A percentile compares a stretch with the other conserved stretches of the same genome.
Conservation (phyloP, 2,888 invertebrate genomes). For the Eurytoma californica region DNA sequence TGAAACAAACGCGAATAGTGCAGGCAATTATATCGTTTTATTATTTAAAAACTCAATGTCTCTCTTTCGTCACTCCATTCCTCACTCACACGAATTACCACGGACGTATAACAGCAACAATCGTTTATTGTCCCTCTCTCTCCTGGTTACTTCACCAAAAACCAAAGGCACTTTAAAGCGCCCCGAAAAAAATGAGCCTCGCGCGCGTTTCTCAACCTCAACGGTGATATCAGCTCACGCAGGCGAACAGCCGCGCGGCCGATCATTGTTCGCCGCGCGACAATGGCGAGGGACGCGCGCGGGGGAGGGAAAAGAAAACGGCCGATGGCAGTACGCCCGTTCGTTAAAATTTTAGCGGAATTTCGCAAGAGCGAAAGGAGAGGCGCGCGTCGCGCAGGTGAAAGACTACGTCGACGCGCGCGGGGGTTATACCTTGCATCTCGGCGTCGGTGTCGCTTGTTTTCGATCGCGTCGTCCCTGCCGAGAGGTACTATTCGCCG, state of each 20-base stretch:
- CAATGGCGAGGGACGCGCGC: background rate
- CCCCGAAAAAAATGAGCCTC: background rate
- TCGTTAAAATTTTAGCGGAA: conserved; percentile 38
- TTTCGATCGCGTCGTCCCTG: no score
- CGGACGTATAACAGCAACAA: background rate
- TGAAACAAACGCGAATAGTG: background rate
- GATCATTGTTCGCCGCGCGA: conserved; percentile 3
- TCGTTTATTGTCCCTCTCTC: background rate
- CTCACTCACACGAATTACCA: background rate
- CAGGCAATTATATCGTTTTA: background rate
- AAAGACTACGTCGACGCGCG: conserved; percentile 20
- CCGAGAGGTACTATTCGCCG: background rate
- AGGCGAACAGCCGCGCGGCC: background rate
- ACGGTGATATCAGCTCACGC: background rate
- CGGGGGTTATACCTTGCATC: no score
- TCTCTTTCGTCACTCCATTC: background rate
- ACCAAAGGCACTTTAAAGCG: background rate
- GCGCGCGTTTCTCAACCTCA: background rate
- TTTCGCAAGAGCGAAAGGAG: conserved; percentile 57
- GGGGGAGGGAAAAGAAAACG: background rate
- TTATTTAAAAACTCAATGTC: background rate
- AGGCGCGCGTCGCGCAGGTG: background rate
- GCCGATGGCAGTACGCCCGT: background rate
- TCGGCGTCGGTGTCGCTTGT: no score
- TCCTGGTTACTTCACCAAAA: background rate